Evolutionary conservation across 2,113 vertebrate genomes (phyloP).

Genomic region (Eulacestoma nigropectus): DNA sequence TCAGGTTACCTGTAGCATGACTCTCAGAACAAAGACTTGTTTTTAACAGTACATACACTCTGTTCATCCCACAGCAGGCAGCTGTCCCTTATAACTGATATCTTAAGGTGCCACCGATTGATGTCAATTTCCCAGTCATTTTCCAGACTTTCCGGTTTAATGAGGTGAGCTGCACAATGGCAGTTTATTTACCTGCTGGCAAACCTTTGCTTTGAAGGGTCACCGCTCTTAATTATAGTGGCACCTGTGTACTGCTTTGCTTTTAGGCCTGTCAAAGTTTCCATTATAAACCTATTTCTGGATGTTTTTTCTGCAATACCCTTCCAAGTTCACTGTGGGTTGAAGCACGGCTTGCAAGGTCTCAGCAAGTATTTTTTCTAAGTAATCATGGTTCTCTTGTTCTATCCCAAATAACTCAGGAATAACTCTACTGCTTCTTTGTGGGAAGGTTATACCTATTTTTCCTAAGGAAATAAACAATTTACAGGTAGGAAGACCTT

Average conservation of each 20-base stretch:
- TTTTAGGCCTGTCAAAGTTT: slow-evolving; percentile 20
- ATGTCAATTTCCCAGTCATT: slow-evolving; percentile 39
- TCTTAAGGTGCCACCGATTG: slow-evolving; percentile 23
- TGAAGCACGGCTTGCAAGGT: not conserved
- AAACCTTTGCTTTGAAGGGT: slow-evolving; percentile 7
- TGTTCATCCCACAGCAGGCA: slow-evolving; percentile 30
- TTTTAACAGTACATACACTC: not conserved
- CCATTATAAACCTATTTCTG: not conserved
- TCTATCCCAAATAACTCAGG: not conserved
- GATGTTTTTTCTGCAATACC: not conserved
- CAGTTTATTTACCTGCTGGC: slow-evolving; percentile 46
- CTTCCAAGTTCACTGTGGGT: not conserved
- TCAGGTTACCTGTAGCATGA: not conserved
- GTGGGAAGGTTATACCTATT: not conserved
- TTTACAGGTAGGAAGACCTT: not conserved
- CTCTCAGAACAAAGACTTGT: not conserved
- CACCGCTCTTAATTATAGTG: slow-evolving; percentile 39
- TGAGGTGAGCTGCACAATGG: not conserved
- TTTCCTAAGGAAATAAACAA: not conserved
- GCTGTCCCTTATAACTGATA: slow-evolving; percentile 38
- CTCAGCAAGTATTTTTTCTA: not conserved
- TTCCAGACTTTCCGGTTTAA: slow-evolving; percentile 26
- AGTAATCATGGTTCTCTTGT: not conserved
- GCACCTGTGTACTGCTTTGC: slow-evolving; percentile 5
- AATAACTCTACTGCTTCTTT: not conserved